Conservation (phyloP, 2,797 vertebrate species). For the Lindbergichthys nudifrons region DNA sequence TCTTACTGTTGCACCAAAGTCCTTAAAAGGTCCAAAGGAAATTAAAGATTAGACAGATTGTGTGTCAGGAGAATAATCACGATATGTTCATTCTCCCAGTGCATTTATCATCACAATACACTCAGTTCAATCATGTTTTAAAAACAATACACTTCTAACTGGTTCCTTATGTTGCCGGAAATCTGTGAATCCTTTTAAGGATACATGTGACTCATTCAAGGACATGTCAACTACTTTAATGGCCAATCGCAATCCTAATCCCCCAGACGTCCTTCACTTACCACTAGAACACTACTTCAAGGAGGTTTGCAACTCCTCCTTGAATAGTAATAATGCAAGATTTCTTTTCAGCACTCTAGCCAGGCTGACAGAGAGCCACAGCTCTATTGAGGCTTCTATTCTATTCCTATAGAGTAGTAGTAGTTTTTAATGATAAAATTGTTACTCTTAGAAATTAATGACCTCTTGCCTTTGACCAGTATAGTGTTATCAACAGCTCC, state of each 20-base stretch:
- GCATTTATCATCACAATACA: conserved; percentile 11
- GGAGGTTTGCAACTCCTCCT: neutral
- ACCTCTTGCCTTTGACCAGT: too few relatives aligned
- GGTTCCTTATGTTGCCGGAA: conserved; percentile 15
- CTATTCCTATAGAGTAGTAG: too few relatives aligned
- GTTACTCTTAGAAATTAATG: too few relatives aligned
- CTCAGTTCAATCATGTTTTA: neutral
- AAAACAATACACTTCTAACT: conserved; percentile 7
- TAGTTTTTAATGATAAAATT: too few relatives aligned
- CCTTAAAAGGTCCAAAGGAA: neutral
- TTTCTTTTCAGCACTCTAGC: too few relatives aligned
- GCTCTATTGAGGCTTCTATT: too few relatives aligned
- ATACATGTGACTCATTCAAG: neutral
- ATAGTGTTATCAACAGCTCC: too few relatives aligned
- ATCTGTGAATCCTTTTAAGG: neutral
- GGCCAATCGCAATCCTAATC: neutral
- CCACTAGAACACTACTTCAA: neutral
- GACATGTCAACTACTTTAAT: neutral
- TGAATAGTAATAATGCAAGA: neutral
- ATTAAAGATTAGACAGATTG: neutral
- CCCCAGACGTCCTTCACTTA: neutral
- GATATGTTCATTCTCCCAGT: neutral
- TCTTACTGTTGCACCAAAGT: neutral
- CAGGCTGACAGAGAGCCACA: too few relatives aligned
- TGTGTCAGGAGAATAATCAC: conserved; percentile 17